Evolutionary conservation across 1,140 invertebrate genomes (phyloP).

Genomic region (Mactra quadrangularis): DNA sequence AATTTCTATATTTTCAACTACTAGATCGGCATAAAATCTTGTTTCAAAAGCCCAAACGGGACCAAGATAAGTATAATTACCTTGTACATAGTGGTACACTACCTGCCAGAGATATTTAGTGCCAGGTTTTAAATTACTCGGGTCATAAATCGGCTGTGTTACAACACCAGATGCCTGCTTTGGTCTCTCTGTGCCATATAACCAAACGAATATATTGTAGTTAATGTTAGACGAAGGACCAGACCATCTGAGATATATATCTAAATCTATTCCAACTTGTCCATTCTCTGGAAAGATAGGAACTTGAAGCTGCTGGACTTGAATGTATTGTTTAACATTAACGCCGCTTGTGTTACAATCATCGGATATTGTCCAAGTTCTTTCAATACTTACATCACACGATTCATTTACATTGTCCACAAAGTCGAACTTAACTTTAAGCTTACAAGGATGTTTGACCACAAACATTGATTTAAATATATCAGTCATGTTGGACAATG

Average conservation of each 20-base stretch:
- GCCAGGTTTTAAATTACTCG: background rate
- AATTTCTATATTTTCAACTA: background rate
- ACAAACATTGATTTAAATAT: slow-evolving; percentile 13
- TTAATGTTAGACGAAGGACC: background rate
- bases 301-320: background rate
- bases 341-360: background rate
- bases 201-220: background rate
- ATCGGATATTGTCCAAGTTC: slow-evolving; percentile 12
- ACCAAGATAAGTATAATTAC: slow-evolving; percentile 1
- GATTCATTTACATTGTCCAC: background rate
- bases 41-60: slow-evolving; percentile 32
- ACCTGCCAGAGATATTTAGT: slow-evolving; percentile 24
- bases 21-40: background rate
- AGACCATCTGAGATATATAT: background rate
- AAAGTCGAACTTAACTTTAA: background rate
- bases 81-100: background rate
- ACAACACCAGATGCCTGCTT: background rate
- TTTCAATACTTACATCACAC: background rate
- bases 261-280: slow-evolving; percentile 22
- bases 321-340: background rate
- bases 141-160: background rate
- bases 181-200: slow-evolving; percentile 4
- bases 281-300: slow-evolving; percentile 9
- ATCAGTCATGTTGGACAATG: slow-evolving; percentile 6
- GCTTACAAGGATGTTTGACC: background rate